Evolutionary conservation across 1,140 invertebrate species (phyloP), one percentile per base, ranked within the genome.

Genomic region (Dolichoris vasculosae): DNA sequence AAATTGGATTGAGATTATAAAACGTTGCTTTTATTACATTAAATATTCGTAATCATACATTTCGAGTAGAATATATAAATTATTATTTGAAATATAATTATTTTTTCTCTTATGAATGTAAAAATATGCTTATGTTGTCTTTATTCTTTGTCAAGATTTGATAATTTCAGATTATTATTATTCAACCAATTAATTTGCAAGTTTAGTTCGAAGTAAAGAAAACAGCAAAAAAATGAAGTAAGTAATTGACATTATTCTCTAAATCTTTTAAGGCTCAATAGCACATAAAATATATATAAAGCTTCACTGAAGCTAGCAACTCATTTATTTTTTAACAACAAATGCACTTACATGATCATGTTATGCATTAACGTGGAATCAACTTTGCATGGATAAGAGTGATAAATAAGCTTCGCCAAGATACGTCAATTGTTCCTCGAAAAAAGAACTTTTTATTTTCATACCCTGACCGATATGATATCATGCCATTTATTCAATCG

Each of bases 371-470:
- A 20, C 9, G 76, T 59, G 40, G 20, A 32, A 23, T n/a, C 32
- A 40, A n/a, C 35, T 15, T 26, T 43, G 69, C 35, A 4, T 20
- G 76, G 77, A 79, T 79, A 79, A 79, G 59, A 63, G 23, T 79
- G 77, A 64, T 79, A 26, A 79, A 79, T 15, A 59, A 79, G 77
- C 35, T 2, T 79, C 7, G 32, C 32, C 23, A 13, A 13, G 30
- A 67, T 20, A 35, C 23, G 32, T 35, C 48, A 17, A 9, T 51
- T 51, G 48, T 51, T 51, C 48, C 48, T 51, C 48, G 7, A 2
- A 2, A 51, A 2, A 43, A 35, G 55, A 40, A 38, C 32, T 40
- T 63, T 51, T 15, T 38, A 51, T 51, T 59, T 17, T 48, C 75
- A 55, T 13, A 30, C 48, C 46, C 48, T 0, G 17, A 6, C 15